Percentiles rank a stretch among this genome's conserved stretches.
phyloP scores from a whole-genome alignment of 2,113 vertebrate species.

The Hemiscyllium ocellatum region DNA sequence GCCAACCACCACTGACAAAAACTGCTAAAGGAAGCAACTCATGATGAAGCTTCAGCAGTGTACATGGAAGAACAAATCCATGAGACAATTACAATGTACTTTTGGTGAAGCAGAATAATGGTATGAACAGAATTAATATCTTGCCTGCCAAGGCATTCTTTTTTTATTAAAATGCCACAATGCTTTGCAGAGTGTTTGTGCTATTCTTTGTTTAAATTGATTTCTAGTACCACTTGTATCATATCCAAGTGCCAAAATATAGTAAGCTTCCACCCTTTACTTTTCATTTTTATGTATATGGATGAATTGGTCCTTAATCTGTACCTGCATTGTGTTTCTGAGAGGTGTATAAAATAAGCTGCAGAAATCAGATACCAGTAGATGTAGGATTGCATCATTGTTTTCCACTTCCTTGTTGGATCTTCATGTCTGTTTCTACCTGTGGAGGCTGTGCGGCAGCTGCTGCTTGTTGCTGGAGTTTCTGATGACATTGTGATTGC shows the following conservation, averaged over 20 bases:
- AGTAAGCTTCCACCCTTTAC: background rate
- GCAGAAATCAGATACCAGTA: too few relatives aligned
- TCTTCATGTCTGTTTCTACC: too few relatives aligned
- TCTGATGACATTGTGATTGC: too few relatives aligned
- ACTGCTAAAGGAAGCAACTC: too few relatives aligned
- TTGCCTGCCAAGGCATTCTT: background rate
- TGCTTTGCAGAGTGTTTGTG: background rate
- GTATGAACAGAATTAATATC: background rate
- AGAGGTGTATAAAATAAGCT: too few relatives aligned
- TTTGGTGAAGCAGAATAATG: background rate
- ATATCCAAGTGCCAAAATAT: background rate
- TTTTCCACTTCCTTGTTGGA: too few relatives aligned
- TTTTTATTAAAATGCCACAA: background rate
- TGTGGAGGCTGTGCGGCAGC: too few relatives aligned
- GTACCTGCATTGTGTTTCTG: too few relatives aligned
- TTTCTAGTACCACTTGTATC: background rate
- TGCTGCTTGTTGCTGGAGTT: too few relatives aligned
- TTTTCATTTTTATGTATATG: background rate
- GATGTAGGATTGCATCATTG: too few relatives aligned
- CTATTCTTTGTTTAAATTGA: background rate
- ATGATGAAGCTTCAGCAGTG: too few relatives aligned
- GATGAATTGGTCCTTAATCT: background rate
- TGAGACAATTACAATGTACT: background rate
- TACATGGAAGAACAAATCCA: background rate
- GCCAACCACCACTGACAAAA: too few relatives aligned